Percentiles rank a stretch among this genome's conserved stretches.
These are phyloP conservation scores for Drosophila niveifrons DNA, from an alignment of 2,888 invertebrate genomes.

Conservation along the genomic window DNA sequence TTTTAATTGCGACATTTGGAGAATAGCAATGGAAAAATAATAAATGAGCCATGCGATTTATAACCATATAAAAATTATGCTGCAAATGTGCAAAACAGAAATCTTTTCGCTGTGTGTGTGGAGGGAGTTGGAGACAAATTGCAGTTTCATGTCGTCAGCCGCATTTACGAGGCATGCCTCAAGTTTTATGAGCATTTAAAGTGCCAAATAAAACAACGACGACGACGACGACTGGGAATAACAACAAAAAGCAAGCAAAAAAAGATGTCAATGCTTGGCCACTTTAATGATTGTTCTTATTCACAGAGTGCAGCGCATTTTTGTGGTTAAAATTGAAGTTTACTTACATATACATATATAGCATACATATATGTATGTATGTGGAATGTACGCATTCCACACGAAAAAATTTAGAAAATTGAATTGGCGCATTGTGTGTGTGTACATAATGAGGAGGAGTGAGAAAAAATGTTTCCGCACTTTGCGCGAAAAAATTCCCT, in stretches of 20 bases:
- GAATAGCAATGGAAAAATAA: conserved; percentile 5
- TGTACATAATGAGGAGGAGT: conserved; percentile 13
- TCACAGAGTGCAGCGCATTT: conserved; percentile 23
- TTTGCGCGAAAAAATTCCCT: conserved; percentile 9
- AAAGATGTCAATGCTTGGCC: conserved; percentile 21
- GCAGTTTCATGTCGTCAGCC: conserved; percentile 55
- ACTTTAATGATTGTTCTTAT: conserved; percentile 18
- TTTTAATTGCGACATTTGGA: neutral
- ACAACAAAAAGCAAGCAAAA: conserved; percentile 6
- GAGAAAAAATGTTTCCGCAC: neutral
- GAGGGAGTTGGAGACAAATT: conserved; percentile 58
- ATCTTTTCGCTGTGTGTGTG: conserved; percentile 6
- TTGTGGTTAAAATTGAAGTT: conserved; percentile 32
- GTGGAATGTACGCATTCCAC: conserved; percentile 19
- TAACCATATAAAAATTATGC: conserved; percentile 41
- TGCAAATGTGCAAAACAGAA: conserved; percentile 42
- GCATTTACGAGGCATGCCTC: conserved; percentile 42
- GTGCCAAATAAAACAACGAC: conserved; percentile 54
- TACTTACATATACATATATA: conserved; percentile 9
- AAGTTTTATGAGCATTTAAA: conserved; percentile 63
- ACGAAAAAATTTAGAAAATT: conserved; percentile 62
- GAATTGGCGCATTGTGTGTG: conserved; percentile 62
- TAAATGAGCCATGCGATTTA: conserved; percentile 32
- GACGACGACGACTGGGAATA: conserved; percentile 12
- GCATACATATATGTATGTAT: conserved; percentile 15